Conservation (phyloP, 2,888 invertebrate species). For the Scotopteryx bipunctaria region DNA sequence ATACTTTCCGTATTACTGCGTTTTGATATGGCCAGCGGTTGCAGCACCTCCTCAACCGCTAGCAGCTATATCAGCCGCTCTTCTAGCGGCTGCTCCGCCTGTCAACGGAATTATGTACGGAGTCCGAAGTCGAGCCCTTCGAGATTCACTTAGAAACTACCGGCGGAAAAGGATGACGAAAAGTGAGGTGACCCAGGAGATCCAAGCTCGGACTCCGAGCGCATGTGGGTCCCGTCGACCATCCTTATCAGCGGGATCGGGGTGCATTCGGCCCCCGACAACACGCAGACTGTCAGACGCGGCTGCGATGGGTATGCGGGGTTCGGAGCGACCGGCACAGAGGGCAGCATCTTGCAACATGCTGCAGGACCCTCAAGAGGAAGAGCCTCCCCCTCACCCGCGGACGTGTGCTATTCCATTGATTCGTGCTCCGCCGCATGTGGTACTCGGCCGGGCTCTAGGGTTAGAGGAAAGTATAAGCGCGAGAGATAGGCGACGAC, state of each 20-base stretch:
- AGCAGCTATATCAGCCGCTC: slow-evolving; percentile 84
- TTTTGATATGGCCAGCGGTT: slow-evolving; percentile 86
- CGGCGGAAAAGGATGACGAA: slow-evolving; percentile 90
- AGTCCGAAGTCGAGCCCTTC: slow-evolving; percentile 87
- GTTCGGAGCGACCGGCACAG: slow-evolving; percentile 75
- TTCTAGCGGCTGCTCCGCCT: slow-evolving; percentile 87
- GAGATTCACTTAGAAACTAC: slow-evolving; percentile 89
- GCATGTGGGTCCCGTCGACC: slow-evolving; percentile 89
- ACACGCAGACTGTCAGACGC: slow-evolving; percentile 73
- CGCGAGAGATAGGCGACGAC: slow-evolving; percentile 63
- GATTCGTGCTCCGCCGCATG: slow-evolving; percentile 82
- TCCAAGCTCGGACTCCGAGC: slow-evolving; percentile 91
- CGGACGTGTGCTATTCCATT: slow-evolving; percentile 75
- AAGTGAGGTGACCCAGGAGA: slow-evolving; percentile 91
- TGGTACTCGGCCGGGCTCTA: slow-evolving; percentile 84
- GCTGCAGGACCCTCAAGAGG: slow-evolving; percentile 84
- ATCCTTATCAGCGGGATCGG: slow-evolving; percentile 85
- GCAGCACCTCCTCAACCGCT: slow-evolving; percentile 67
- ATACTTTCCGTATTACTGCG: slow-evolving; percentile 89
- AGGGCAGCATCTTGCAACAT: slow-evolving; percentile 88
- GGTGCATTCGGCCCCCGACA: slow-evolving; percentile 71
- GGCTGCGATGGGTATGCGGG: slow-evolving; percentile 71
- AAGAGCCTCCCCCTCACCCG: slow-evolving; percentile 58
- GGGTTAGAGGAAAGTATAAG: slow-evolving; percentile 73
- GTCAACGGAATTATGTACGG: slow-evolving; percentile 91